Evolutionary conservation across 2,888 invertebrate species (phyloP), one percentile per base, ranked within the genome.

Genomic region (Theodoxus fluviatilis): DNA sequence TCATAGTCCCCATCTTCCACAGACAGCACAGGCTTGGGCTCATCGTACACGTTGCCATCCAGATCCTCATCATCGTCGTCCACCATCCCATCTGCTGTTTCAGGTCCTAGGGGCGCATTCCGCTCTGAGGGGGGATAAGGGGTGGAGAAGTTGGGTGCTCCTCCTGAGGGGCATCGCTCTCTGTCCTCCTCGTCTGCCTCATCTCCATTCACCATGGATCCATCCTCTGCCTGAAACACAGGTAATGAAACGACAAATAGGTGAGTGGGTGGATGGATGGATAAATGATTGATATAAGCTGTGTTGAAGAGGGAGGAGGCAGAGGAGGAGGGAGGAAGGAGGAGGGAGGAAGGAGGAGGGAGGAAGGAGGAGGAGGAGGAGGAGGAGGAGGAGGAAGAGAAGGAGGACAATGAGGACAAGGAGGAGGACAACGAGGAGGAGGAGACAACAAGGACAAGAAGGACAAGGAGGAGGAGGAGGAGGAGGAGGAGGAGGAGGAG

Each of bases 31-130:
- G 64, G 40, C 52, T 71, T 65, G 3, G 59, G 52, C 22, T 69
- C 71, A 31, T 74, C 78, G 65, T 80, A 78, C 35, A 75, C 59
- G 35, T 77, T 72, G 7, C 75, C 78, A 63, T 78, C 75, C 2
- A 49, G 52, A 18, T 37, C 55, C 7, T 71, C 47, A 52, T 49
- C 49, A 28, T 64, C 67, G 4, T 43, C 65, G 31, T 55, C 65
- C 0, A 35, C 40, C n/a, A 31, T 22, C 25, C 35, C 28, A 18
- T 25, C 15, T n/a, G n/a, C n/a, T n/a, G n/a, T 47, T 43, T 40
- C 12, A 22, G 25, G 2, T 38, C 38, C 22, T 25, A 28, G 43
- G 40, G 25, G 65, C 33, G 28, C 37, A 63, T 38, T 49, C 49
- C 49, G 70, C 18, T 70, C 68, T 31, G 68, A 12, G n/a, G 74